These are phyloP conservation scores for Huso huso DNA, from an alignment of 2,797 vertebrate species.

Conservation along the genomic window DNA sequence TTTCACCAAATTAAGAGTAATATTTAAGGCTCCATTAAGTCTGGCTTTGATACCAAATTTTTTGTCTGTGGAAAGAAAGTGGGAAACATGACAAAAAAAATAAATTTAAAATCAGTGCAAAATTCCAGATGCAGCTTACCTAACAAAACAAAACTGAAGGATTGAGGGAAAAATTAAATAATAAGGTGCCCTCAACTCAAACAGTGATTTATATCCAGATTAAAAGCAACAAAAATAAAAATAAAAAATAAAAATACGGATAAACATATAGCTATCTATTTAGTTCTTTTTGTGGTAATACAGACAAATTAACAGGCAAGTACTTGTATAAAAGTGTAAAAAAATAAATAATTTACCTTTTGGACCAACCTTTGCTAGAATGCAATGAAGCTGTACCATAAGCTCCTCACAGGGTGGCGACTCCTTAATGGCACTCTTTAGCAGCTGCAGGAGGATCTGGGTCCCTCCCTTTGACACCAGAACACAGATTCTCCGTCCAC, in stretches of 20 bases:
- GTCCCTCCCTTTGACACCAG: constrained; percentile 90
- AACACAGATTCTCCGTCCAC: constrained; percentile 72
- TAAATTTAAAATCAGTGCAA: too few species aligned
- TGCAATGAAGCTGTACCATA: constrained; percentile 84
- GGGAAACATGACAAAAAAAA: neutral
- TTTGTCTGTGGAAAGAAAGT: constrained; percentile 67
- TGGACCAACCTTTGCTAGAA: constrained; percentile 87
- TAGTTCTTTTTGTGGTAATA: neutral
- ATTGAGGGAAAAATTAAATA: neutral
- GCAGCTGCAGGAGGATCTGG: constrained; percentile 79
- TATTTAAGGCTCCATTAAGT: constrained; percentile 77
- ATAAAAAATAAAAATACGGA: too few species aligned
- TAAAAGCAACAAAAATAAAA: too few species aligned
- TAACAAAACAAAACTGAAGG: too few species aligned
- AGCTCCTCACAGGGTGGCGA: constrained; percentile 77
- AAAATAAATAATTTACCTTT: constrained; percentile 65
- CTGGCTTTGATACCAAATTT: constrained; percentile 93
- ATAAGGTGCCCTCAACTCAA: neutral
- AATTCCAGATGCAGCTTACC: too few species aligned
- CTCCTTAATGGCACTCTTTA: constrained; percentile 76
- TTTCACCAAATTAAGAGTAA: constrained; percentile 81
- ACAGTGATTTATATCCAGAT: neutral
- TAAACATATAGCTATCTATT: too few species aligned
- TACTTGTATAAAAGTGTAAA: too few species aligned
- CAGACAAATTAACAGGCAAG: neutral